Conservation (phyloP, 2,888 invertebrate species). For the Spisula subtruncata region DNA sequence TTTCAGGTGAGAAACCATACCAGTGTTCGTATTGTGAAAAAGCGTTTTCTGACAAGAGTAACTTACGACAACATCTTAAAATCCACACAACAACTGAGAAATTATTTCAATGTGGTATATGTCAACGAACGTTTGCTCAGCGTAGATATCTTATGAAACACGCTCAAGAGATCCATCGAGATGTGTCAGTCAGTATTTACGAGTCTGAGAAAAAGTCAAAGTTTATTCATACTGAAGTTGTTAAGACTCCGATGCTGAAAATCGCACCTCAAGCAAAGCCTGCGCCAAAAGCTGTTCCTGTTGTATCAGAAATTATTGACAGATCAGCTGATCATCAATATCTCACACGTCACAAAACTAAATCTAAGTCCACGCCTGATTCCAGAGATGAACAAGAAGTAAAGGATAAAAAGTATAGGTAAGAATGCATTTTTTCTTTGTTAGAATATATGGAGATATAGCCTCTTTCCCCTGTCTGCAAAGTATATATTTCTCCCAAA, state of each 20-base stretch:
- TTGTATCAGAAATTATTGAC: constrained; percentile 30
- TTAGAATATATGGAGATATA: no score
- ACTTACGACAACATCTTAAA: constrained; percentile 64
- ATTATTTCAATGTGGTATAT: constrained; percentile 64
- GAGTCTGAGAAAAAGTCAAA: constrained; percentile 28
- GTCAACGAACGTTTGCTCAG: constrained; percentile 64
- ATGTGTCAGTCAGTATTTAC: constrained; percentile 48
- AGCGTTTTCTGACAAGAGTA: constrained; percentile 67
- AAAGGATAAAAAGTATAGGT: constrained; percentile 47
- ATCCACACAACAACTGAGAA: constrained; percentile 69
- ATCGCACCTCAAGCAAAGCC: not conserved
- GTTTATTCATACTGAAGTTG: not conserved
- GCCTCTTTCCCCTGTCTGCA: no score
- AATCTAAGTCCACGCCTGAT: constrained; percentile 11
- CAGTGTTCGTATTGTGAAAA: constrained; percentile 64
- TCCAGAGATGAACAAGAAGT: constrained; percentile 17
- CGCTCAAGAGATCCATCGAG: constrained; percentile 64
- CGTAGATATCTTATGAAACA: constrained; percentile 66
- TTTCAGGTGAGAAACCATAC: constrained; percentile 60
- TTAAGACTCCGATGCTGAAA: not conserved
- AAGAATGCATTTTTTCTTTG: not conserved
- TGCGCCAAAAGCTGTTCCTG: not conserved
- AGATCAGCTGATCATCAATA: constrained; percentile 58
- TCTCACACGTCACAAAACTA: constrained; percentile 55
- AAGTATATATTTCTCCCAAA: no score